Evolutionary conservation across 2,888 invertebrate species (phyloP).

Genomic region (Tanaodytes sp.): DNA sequence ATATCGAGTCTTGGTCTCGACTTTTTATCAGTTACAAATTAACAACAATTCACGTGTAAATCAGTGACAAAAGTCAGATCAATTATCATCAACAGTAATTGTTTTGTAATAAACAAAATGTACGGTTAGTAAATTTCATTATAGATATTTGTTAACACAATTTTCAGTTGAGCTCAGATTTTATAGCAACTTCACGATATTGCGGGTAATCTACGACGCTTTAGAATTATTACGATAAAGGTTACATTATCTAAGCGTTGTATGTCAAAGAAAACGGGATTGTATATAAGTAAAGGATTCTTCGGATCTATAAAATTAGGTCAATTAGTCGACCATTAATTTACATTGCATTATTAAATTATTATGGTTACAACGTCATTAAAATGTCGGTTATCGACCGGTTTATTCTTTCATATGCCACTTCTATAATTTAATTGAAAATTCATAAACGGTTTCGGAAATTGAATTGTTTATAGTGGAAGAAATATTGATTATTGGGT

Average conservation of each 20-base stretch:
- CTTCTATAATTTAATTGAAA: too few relatives aligned
- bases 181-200: conserved; percentile 9
- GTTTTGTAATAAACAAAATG: conserved; percentile 25
- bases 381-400: too few relatives aligned
- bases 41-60: conserved; percentile 27
- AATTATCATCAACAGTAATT: conserved; percentile 16
- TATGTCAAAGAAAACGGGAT: conserved; percentile 42
- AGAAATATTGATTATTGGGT: too few relatives aligned
- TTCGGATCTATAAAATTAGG: conserved; percentile 12
- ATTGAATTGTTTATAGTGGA: too few relatives aligned
- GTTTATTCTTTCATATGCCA: too few relatives aligned
- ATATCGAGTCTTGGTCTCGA: neutral
- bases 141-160: conserved; percentile 27
- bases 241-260: conserved; percentile 42
- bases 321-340: conserved; percentile 2
- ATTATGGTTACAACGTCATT: too few relatives aligned
- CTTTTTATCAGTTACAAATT: conserved; percentile 25
- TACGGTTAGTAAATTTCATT: conserved; percentile 34
- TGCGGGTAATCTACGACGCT: conserved; percentile 26
- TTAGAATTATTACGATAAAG: conserved; percentile 38
- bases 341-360: neutral
- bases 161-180: conserved; percentile 9
- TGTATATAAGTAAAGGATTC: too few relatives aligned
- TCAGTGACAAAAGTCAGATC: conserved; percentile 18
- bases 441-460: too few relatives aligned